Percentiles rank a stretch among this genome's conserved stretches.
These are phyloP conservation scores for Halcyon senegalensis DNA, from an alignment of 2,113 vertebrate genomes.

Conservation along the genomic window DNA sequence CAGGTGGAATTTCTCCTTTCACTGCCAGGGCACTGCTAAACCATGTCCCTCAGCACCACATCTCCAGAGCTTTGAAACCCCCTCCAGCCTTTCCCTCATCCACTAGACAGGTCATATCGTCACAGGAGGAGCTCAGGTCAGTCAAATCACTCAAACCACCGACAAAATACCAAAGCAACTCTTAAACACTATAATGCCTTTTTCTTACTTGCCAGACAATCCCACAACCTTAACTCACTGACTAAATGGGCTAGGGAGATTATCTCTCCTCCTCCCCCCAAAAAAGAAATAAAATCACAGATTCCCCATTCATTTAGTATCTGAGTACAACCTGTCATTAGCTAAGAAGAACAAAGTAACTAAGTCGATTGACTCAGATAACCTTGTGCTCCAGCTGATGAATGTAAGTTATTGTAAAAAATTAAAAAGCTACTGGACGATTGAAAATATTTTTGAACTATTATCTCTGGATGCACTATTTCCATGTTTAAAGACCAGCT, in stretches of 20 bases:
- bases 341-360: neutral
- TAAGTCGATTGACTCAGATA: neutral
- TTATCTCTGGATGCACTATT: slow-evolving; percentile 57
- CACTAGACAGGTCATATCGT: too few species aligned
- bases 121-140: too few species aligned
- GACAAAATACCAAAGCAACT: neutral
- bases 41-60: too few species aligned
- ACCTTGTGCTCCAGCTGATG: slow-evolving; percentile 41
- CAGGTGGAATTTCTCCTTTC: neutral
- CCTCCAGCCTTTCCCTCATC: too few species aligned
- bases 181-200: neutral
- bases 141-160: neutral
- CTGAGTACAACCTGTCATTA: slow-evolving; percentile 1
- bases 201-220: neutral
- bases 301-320: neutral
- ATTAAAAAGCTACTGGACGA: slow-evolving; percentile 70
- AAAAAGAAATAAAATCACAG: neutral
- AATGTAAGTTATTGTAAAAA: slow-evolving; percentile 61
- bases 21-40: too few species aligned
- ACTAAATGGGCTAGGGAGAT: neutral
- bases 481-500: slow-evolving; percentile 57
- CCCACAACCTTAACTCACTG: neutral
- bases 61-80: too few species aligned
- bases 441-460: slow-evolving; percentile 68
- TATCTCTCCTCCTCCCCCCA: neutral